These are phyloP conservation scores for Strigamia transsilvanica DNA, from an alignment of 2,888 invertebrate species.

Conservation along the genomic window DNA sequence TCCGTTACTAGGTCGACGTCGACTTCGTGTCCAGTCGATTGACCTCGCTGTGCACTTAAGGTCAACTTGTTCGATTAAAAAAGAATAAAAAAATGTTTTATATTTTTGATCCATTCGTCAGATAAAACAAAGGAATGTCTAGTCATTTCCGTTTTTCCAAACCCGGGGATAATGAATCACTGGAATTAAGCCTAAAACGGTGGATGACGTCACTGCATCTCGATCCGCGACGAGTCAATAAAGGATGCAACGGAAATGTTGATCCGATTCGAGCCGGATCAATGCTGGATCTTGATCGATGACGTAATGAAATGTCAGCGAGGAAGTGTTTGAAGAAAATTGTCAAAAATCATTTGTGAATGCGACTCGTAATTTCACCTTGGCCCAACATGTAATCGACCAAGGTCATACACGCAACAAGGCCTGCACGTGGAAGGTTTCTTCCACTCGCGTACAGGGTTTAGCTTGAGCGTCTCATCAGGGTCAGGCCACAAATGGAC, in stretches of 20 bases:
- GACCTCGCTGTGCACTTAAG: neutral
- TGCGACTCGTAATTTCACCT: constrained; percentile 14
- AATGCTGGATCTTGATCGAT: neutral
- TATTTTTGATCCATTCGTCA: neutral
- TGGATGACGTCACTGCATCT: neutral
- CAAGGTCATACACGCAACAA: constrained; percentile 49
- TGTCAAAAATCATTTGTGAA: neutral
- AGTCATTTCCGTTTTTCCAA: neutral
- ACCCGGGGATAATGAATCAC: neutral
- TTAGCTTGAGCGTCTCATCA: neutral
- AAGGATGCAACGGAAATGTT: no score
- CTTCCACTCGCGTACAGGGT: constrained; percentile 34
- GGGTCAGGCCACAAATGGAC: constrained; percentile 46
- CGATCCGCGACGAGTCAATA: no score
- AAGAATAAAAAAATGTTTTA: no score
- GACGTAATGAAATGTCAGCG: neutral
- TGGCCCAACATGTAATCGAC: constrained; percentile 36
- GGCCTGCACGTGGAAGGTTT: constrained; percentile 49
- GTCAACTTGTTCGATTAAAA: no score
- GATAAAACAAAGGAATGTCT: neutral
- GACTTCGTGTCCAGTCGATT: constrained; percentile 1
- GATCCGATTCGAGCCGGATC: no score
- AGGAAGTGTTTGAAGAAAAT: neutral
- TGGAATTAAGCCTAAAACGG: neutral
- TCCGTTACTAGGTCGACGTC: neutral